Base-by-base conservation (phyloP, 1,140 invertebrate genomes). In the Dinoponera quadriceps region DNA sequence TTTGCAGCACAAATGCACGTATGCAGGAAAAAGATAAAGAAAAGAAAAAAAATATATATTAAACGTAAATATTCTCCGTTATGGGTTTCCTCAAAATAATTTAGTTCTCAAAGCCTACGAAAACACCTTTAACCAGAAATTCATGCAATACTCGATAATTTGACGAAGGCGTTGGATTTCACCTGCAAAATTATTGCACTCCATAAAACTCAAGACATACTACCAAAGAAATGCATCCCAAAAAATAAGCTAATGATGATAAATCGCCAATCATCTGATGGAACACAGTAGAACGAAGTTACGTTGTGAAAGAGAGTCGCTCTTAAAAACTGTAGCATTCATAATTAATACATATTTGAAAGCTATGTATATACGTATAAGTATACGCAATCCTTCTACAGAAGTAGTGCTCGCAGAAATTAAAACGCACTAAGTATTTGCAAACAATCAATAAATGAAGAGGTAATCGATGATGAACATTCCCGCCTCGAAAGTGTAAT, bases 101-200 rank as follows among this genome's bases (percentile, higher is more conserved):
- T 55, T 65, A 48, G 82, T 16, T 48, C 69, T 62, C 22, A 59
- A 54, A 77, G 11, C 49, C 44, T 72, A 49, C 60, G 27, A 20
- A n/a, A 20, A 78, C 57, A 87, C 85, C 85, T 85, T 87, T 83
- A 86, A 87, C 85, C 85, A 78, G 66, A 72, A 54, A 60, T 73
- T 83, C 85, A 87, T 87, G 85, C 85, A 87, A 85, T 72, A 66
- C 72, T 29, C 69, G 25, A 75, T 54, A 54, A 78, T 73, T 57
- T 73, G 57, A 87, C 54, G 65, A 86, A 63, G 54, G 72, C 59
- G 80, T 73, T 63, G n/a, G 59, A 74, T 48, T 75, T 83, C 44
- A 81, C 66, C 38, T 51, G 81, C 72, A 82, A 44, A 11, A 72
- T 73, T 82, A 82, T 57, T 86, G 18, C 55, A 82, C 44, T 63